phyloP scores from a whole-genome alignment of 2,797 vertebrate genomes.

The Sphaeramia orbicularis region DNA sequence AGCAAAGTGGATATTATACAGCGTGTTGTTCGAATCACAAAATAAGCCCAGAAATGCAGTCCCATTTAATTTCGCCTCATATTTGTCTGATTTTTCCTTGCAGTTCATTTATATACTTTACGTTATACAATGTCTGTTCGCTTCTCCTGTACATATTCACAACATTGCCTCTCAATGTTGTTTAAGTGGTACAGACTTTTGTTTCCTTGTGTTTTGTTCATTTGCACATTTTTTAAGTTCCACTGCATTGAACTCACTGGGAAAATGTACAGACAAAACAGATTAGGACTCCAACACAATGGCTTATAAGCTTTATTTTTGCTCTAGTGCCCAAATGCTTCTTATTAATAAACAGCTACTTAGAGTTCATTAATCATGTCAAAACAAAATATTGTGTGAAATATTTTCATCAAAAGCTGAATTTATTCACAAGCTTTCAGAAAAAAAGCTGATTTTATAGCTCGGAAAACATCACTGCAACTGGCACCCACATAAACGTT shows the following conservation, averaged over 20 bases:
- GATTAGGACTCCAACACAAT: conserved; percentile 4
- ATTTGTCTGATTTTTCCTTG: not conserved
- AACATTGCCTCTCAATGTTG: not conserved
- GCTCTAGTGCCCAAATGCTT: not conserved
- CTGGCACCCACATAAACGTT: conserved; percentile 16
- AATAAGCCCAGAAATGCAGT: too few species aligned
- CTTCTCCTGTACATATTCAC: too few species aligned
- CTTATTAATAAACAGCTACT: not conserved
- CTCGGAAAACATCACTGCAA: not conserved
- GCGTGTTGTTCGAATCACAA: too few species aligned
- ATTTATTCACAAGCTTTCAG: not conserved
- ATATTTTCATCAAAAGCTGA: not conserved
- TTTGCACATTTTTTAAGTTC: not conserved
- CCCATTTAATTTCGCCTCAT: too few species aligned
- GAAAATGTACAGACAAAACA: not conserved
- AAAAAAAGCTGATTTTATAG: not conserved
- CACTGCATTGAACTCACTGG: not conserved
- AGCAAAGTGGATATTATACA: too few species aligned
- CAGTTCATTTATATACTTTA: not conserved
- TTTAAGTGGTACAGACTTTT: not conserved
- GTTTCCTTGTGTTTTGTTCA: not conserved
- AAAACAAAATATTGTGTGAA: conserved; percentile 1
- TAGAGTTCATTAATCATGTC: not conserved
- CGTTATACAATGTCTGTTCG: too few species aligned
- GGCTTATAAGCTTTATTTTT: not conserved